Conservation (phyloP, 2,797 vertebrate genomes). For the Garrulus glandarius region DNA sequence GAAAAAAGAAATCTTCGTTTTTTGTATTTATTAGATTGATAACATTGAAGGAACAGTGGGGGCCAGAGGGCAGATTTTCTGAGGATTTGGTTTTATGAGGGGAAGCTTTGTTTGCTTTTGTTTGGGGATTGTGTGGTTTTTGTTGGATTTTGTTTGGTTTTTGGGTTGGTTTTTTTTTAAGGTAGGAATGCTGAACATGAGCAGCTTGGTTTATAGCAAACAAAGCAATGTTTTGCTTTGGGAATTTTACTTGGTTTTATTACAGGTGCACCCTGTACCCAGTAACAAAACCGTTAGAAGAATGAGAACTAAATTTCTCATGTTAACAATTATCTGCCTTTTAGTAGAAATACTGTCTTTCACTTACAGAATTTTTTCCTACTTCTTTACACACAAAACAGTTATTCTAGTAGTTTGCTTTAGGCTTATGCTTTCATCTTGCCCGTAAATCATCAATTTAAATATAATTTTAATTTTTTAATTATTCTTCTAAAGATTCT, state of each 20-base stretch:
- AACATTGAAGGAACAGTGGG: neutral
- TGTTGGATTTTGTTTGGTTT: neutral
- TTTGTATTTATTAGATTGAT: neutral
- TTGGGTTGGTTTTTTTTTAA: neutral
- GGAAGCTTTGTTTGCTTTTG: neutral
- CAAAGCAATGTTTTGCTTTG: neutral
- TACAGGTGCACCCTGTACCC: neutral
- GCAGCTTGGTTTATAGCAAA: neutral
- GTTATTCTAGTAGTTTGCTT: neutral
- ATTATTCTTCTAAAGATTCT: constrained; percentile 24
- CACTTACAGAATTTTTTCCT: neutral
- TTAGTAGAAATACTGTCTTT: neutral
- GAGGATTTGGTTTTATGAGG: neutral
- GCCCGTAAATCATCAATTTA: neutral
- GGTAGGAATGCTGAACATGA: neutral
- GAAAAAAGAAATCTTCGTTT: neutral
- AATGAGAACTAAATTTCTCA: neutral
- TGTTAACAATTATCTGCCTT: neutral
- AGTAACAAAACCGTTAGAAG: neutral
- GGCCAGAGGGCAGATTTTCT: neutral
- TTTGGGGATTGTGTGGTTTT: neutral
- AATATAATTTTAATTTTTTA: neutral
- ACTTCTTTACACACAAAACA: neutral
- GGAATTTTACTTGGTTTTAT: neutral
- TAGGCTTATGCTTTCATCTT: constrained; percentile 15